phyloP scores from a whole-genome alignment of 1,140 invertebrate species.

The Bombus balteatus region DNA sequence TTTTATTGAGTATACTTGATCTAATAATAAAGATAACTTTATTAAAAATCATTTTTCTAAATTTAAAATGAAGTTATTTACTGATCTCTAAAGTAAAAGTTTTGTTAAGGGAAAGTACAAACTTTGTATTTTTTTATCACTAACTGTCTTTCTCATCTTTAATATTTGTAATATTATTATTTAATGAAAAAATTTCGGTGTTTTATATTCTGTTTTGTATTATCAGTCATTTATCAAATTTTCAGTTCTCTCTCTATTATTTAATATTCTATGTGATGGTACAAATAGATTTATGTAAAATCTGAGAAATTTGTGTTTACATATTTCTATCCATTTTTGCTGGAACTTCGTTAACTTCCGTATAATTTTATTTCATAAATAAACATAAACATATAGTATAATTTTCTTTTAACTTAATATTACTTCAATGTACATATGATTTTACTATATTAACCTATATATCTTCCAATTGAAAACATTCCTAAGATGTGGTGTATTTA shows the following conservation, averaged over 20 bases:
- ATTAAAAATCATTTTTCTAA: background rate
- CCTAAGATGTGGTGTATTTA: background rate
- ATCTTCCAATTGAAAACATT: slow-evolving; percentile 5
- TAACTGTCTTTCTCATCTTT: background rate
- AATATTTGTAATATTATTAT: background rate
- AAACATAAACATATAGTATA: background rate
- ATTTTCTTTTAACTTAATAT: background rate
- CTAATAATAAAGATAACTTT: background rate
- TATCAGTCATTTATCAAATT: background rate
- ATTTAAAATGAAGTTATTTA: background rate
- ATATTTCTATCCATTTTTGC: background rate
- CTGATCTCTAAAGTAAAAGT: background rate
- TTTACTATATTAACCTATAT: background rate
- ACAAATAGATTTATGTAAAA: background rate
- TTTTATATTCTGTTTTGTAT: background rate
- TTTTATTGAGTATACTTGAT: too few species aligned
- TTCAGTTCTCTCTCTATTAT: background rate
- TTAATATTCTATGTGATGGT: background rate
- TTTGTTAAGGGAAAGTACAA: background rate
- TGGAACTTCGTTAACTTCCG: background rate
- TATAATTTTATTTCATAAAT: background rate
- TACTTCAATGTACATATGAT: background rate
- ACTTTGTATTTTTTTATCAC: background rate
- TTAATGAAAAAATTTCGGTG: background rate
- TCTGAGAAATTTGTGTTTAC: background rate